Evolutionary conservation across 2,888 invertebrate genomes (phyloP).

Genomic region (Halictus ligatus): DNA sequence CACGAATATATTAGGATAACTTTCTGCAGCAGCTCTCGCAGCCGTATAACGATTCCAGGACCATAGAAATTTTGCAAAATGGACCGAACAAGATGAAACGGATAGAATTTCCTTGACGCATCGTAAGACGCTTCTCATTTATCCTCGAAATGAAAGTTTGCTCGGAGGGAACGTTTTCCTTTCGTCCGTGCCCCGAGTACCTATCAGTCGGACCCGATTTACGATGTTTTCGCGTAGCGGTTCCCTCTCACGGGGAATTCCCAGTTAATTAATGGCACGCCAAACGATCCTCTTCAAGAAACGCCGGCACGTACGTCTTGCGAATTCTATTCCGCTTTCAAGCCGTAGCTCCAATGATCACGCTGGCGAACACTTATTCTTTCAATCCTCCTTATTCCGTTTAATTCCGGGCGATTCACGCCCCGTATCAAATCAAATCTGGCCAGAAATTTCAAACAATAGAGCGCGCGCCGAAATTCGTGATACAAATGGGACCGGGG

Average conservation of each 20-base stretch:
- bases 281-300: not conserved
- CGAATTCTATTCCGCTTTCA: not conserved
- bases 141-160: conserved; percentile 8
- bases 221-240: conserved; percentile 6
- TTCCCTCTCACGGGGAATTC: not conserved
- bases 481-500: no score
- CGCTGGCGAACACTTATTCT: not conserved
- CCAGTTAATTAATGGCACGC: conserved; percentile 21
- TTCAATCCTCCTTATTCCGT: not conserved
- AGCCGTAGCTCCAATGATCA: not conserved
- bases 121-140: not conserved
- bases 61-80: not conserved
- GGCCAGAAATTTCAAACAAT: not conserved
- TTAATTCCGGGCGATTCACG: not conserved
- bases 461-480: not conserved
- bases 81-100: not conserved
- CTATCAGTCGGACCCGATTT: conserved; percentile 20
- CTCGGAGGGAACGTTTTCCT: not conserved
- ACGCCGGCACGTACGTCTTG: not conserved
- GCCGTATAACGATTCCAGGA: not conserved
- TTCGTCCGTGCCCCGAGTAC: not conserved
- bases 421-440: not conserved
- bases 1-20: not conserved
- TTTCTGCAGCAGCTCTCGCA: not conserved
- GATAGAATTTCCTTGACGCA: not conserved